Base-by-base conservation (phyloP, 2,888 invertebrate genomes). In the Diadegma fenestrale region DNA sequence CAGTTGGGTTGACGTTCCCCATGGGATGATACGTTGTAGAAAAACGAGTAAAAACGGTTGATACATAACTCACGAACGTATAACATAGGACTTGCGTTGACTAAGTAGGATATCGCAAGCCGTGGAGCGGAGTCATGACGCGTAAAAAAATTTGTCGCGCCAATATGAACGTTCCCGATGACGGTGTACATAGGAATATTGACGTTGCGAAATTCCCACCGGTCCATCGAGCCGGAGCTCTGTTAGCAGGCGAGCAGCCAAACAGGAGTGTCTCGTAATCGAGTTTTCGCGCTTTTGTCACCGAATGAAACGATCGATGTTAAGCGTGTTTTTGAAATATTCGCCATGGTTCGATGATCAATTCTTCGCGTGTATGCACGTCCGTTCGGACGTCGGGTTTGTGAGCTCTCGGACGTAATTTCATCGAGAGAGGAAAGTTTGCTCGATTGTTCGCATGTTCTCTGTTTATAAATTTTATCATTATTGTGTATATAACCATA, bases 261-360 rank as follows among this genome's bases (percentile, higher is more conserved):
- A 68, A 45, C 66, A 54, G 51, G 68, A 68, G 84, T 76, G 71
- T 78, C 48, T 78, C 80, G 66, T 86, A 85, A 86, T 85, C 82
- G 85, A 87, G 73, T 85, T 85, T 80, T 83, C 85, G 79, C 82
- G 58, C 71, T 85, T 82, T 85, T 77, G 79, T 85, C 71, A 75
- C 43, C 22, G 26, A 48, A 41, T 63, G 61, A 72, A 68, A 80
- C 73, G 61, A 61, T 80, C 78, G 66, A 51, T 72, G 83, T 80
- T 83, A 77, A 77, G 68, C 82, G 83, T 82, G 87, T 87, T 85
- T 83, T 83, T 87, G 86, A 86, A 89, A 87, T 88, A 79, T 85
- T 79, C 75, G 78, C 6, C 72, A 61, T 71, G 79, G 72, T 84
- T 73, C 73, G 85, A 78, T 81, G 77, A 82, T 30, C 85, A 71